A percentile compares a stretch with the other conserved stretches of the same genome.
These are phyloP conservation scores for Galago senegalensis DNA, from an alignment of 2,797 vertebrate genomes.

Conservation along the genomic window DNA sequence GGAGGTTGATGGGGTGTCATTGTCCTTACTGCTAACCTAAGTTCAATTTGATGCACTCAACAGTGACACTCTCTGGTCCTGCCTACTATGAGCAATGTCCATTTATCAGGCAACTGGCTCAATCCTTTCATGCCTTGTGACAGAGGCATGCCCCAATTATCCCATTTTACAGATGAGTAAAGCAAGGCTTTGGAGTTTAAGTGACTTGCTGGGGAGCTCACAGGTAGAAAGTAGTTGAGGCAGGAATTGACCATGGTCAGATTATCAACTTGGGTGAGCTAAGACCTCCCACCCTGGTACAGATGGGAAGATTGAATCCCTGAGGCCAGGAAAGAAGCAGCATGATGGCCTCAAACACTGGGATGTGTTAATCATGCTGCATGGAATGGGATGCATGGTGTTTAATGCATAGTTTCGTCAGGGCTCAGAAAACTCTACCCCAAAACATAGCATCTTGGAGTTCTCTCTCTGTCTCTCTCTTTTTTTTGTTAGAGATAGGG, in stretches of 20 bases:
- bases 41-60: neutral
- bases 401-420: neutral
- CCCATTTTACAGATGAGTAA: neutral
- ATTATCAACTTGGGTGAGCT: neutral
- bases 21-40: neutral
- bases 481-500: neutral
- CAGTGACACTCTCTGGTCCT: neutral
- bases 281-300: neutral
- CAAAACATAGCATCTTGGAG: neutral
- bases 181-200: neutral
- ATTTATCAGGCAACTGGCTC: neutral
- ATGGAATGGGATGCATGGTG: accelerated
- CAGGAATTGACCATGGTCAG: neutral
- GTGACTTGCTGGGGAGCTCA: neutral
- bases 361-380: neutral
- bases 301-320: neutral
- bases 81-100: neutral
- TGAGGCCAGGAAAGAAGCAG: neutral
- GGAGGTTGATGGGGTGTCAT: neutral
- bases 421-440: neutral
- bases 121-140: neutral
- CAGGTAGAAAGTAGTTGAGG: neutral
- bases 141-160: neutral
- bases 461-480: neutral
- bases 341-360: neutral